A percentile compares a stretch with the other conserved stretches of the same genome.
phyloP scores from a whole-genome alignment of 2,113 vertebrate genomes.

The Pomatostomus ruficeps region DNA sequence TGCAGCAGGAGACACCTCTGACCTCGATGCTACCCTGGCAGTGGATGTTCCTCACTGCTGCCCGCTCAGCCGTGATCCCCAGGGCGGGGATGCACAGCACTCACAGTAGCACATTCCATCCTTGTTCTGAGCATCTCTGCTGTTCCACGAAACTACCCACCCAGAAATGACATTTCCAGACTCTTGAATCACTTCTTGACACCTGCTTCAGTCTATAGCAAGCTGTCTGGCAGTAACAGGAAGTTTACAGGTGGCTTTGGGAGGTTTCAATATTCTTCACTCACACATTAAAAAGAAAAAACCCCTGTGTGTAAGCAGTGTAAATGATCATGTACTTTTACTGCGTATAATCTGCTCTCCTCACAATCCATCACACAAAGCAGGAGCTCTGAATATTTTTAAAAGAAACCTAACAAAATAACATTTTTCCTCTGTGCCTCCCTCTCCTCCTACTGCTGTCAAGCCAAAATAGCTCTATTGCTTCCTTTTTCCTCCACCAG shows the following conservation, averaged over 20 bases:
- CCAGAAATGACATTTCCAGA: background rate
- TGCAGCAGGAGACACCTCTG: background rate
- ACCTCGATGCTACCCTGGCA: background rate
- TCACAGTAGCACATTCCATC: background rate
- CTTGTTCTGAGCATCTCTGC: background rate
- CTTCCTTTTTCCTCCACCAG: background rate
- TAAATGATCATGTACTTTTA: background rate
- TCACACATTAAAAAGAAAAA: background rate
- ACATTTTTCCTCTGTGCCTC: background rate
- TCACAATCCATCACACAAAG: background rate
- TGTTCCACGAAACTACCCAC: background rate
- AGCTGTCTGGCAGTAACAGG: background rate
- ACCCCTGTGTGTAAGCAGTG: background rate
- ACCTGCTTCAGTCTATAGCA: background rate
- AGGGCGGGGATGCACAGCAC: background rate
- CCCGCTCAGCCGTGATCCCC: fast-evolving
- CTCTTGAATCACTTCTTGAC: background rate
- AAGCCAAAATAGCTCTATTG: background rate
- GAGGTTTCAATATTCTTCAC: background rate
- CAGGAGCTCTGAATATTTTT: background rate
- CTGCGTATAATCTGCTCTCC: background rate
- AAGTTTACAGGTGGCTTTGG: background rate
- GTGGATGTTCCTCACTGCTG: background rate
- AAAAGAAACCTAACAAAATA: background rate
- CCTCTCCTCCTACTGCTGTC: background rate